Conservation (phyloP, 2,888 invertebrate genomes). For the Spisula solida region DNA sequence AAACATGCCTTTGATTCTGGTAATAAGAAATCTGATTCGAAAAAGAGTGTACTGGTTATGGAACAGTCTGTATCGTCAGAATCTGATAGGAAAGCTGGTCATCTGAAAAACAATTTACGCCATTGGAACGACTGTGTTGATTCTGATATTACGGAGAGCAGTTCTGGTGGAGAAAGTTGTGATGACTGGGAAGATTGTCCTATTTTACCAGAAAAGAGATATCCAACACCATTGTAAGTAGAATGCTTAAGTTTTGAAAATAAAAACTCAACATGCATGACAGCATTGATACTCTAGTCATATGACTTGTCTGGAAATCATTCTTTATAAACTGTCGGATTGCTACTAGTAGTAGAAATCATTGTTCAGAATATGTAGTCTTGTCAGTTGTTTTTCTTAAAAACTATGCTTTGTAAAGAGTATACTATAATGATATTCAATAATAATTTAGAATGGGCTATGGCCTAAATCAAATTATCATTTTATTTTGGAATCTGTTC, state of each 20-base stretch:
- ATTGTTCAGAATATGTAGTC: too few relatives aligned
- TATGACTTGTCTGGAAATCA: too few relatives aligned
- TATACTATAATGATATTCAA: too few relatives aligned
- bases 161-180: slow-evolving; percentile 97
- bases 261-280: too few relatives aligned
- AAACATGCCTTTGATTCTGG: slow-evolving; percentile 57
- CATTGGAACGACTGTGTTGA: slow-evolving; percentile 93
- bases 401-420: too few relatives aligned
- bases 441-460: too few relatives aligned
- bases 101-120: slow-evolving; percentile 92
- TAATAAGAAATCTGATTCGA: slow-evolving; percentile 64
- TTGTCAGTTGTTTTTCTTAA: too few relatives aligned
- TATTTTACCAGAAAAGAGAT: slow-evolving; percentile 55
- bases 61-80: slow-evolving; percentile 88
- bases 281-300: too few relatives aligned
- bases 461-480: too few relatives aligned
- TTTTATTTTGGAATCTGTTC: too few relatives aligned
- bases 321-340: too few relatives aligned
- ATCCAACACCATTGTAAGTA: slow-evolving; percentile 70
- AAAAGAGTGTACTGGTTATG: slow-evolving; percentile 78
- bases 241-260: neutral
- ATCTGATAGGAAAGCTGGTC: slow-evolving; percentile 91
- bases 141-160: slow-evolving; percentile 97
- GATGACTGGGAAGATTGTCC: slow-evolving; percentile 91
- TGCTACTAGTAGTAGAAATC: too few relatives aligned